phyloP scores from a whole-genome alignment of 2,797 vertebrate genomes.

The Psittacula echo region DNA sequence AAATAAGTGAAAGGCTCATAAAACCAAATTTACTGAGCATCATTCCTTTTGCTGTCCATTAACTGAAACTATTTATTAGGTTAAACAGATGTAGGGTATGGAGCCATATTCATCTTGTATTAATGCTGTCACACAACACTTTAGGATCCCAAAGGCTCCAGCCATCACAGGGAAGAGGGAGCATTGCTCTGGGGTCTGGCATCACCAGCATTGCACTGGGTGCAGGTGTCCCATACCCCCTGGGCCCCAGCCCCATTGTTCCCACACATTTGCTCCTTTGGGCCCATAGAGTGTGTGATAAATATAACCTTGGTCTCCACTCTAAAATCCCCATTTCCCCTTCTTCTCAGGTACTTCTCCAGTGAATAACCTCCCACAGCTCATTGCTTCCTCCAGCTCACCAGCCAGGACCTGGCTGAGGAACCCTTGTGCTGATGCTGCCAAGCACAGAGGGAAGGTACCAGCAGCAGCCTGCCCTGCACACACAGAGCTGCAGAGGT shows the following conservation, averaged over 20 bases:
- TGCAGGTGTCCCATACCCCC: not conserved
- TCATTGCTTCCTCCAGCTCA: not conserved
- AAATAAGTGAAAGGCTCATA: conserved; percentile 62
- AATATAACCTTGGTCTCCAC: not conserved
- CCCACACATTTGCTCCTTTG: accelerated
- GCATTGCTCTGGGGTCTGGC: too few relatives aligned
- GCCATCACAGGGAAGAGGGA: not conserved
- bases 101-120: not conserved
- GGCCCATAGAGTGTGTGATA: accelerated
- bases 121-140: not conserved
- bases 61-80: conserved; percentile 53
- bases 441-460: not conserved
- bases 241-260: accelerated
- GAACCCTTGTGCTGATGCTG: too few relatives aligned
- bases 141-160: not conserved
- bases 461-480: not conserved
- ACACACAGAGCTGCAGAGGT: not conserved
- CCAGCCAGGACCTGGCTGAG: not conserved
- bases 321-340: not conserved
- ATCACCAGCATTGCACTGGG: accelerated
- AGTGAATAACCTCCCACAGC: accelerated
- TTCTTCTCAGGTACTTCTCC: not conserved
- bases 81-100: conserved; percentile 9
- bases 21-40: conserved; percentile 62
- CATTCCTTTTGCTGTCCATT: conserved; percentile 55